These are phyloP conservation scores for Cephalopachus bancanus DNA, from an alignment of 2,797 vertebrate species.

Conservation along the genomic window DNA sequence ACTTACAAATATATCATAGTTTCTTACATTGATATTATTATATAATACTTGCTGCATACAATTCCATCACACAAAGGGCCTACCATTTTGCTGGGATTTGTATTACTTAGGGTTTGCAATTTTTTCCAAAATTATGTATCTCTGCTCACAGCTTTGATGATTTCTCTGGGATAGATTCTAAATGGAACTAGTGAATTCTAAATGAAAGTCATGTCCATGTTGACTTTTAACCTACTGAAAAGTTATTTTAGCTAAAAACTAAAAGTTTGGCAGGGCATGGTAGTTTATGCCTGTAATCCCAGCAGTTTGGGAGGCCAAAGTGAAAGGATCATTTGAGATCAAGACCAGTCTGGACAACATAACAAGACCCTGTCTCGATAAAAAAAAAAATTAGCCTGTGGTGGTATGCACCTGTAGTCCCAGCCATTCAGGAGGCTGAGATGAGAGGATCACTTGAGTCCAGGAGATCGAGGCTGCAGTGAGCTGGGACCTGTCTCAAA, in stretches of 20 bases:
- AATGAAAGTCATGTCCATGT: background rate
- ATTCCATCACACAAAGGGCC: background rate
- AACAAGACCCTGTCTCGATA: no score
- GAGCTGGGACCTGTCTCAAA: no score
- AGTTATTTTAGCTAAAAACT: background rate
- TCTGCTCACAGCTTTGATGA: constrained; percentile 25
- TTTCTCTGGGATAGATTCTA: constrained; percentile 25
- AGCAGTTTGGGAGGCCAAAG: no score
- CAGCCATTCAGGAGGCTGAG: no score
- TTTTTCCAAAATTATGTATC: background rate
- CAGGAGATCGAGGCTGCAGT: no score
- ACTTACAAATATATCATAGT: background rate
- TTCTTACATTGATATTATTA: background rate
- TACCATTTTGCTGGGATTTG: background rate
- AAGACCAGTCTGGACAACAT: no score
- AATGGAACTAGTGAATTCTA: background rate
- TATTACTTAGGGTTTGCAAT: background rate
- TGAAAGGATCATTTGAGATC: no score
- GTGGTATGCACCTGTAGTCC: no score
- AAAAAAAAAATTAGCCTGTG: no score
- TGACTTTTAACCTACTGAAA: background rate
- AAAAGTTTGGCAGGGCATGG: background rate
- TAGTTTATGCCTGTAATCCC: no score
- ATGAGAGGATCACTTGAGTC: no score
- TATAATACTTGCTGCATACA: background rate